A percentile compares a stretch with the other conserved stretches of the same genome.
These are phyloP conservation scores for Drosophila tripunctata DNA, from an alignment of 2,888 invertebrate genomes.

Conservation along the genomic window DNA sequence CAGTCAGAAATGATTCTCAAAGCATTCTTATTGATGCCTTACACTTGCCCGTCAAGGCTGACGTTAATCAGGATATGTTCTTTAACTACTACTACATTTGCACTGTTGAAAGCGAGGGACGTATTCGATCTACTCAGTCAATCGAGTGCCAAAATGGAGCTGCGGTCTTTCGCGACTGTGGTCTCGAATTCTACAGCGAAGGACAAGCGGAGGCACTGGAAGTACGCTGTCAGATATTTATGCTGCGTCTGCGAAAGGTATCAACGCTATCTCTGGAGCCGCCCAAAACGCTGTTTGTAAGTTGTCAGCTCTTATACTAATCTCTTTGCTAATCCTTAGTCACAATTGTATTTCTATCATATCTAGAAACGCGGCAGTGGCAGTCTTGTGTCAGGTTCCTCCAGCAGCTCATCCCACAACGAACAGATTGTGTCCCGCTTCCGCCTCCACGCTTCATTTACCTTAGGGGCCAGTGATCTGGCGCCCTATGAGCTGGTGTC, in stretches of 20 bases:
- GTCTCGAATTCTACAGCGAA: constrained; percentile 78
- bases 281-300: constrained; percentile 54
- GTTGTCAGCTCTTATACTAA: neutral
- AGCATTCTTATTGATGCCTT: constrained; percentile 74
- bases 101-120: constrained; percentile 80
- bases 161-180: constrained; percentile 81
- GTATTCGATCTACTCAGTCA: constrained; percentile 82
- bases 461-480: constrained; percentile 67
- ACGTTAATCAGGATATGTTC: constrained; percentile 79
- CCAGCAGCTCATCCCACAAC: constrained; percentile 56
- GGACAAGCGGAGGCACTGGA: constrained; percentile 66
- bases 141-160: constrained; percentile 78
- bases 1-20: constrained; percentile 35
- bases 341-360: neutral
- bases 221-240: constrained; percentile 85
- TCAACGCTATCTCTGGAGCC: constrained; percentile 71
- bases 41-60: constrained; percentile 76
- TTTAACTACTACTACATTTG: constrained; percentile 84
- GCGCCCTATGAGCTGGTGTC: constrained; percentile 74
- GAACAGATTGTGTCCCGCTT: constrained; percentile 82
- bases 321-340: neutral
- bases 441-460: constrained; percentile 81
- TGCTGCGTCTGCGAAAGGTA: constrained; percentile 84
- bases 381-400: constrained; percentile 49
- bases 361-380: constrained; percentile 54